Conservation (phyloP, 2,888 invertebrate species). For the Luperina testacea region DNA sequence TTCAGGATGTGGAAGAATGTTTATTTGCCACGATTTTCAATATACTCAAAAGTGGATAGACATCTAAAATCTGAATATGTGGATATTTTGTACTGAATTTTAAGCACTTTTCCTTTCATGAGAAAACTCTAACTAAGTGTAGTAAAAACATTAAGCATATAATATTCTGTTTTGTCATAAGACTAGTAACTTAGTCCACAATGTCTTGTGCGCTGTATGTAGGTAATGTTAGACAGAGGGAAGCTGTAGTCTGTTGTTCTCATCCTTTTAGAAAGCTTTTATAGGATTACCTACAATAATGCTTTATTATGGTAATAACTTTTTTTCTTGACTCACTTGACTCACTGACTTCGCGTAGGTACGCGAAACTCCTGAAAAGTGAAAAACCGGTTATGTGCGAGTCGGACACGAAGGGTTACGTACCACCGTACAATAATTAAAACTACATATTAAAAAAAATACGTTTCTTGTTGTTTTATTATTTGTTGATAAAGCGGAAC, state of each 20-base stretch:
- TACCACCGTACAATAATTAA: no score
- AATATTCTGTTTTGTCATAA: constrained; percentile 18
- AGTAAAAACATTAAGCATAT: neutral
- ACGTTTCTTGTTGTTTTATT: no score
- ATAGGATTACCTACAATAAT: constrained; percentile 28
- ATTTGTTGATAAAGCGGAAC: no score
- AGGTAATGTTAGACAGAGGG: constrained; percentile 16
- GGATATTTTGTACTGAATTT: neutral
- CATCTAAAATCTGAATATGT: neutral
- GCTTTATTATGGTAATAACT: constrained; percentile 19
- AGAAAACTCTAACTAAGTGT: neutral
- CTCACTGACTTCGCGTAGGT: neutral
- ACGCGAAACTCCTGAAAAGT: neutral
- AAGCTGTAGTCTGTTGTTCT: constrained; percentile 11
- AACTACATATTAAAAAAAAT: no score
- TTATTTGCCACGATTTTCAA: neutral
- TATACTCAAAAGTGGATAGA: neutral
- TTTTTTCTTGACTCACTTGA: neutral
- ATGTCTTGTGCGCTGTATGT: neutral
- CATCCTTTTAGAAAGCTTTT: constrained; percentile 29
- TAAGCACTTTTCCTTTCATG: neutral
- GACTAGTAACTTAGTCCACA: neutral
- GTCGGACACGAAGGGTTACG: no score
- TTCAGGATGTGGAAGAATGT: neutral
- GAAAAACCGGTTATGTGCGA: no score